Conservation (phyloP, 1,140 invertebrate species). For the Nephila pilipes region DNA sequence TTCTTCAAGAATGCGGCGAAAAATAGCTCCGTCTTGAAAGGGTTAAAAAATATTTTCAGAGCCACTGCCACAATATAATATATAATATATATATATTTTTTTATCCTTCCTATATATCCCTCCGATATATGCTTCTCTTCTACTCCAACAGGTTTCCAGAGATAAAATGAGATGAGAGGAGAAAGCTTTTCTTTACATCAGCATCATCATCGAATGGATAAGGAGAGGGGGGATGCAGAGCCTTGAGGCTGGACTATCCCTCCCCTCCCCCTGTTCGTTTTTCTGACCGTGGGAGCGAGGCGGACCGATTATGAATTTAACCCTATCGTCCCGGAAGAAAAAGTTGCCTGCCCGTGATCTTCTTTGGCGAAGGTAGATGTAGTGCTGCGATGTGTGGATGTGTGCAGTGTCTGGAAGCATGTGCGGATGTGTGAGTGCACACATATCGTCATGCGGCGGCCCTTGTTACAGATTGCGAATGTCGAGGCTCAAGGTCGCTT, state of each 20-base stretch:
- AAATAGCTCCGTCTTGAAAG: slow-evolving; percentile 13
- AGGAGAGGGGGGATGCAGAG: neutral
- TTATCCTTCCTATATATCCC: neutral
- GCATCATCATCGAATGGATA: neutral
- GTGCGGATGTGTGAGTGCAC: slow-evolving; percentile 38
- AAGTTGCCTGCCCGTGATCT: slow-evolving; percentile 1
- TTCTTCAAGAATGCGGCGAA: neutral
- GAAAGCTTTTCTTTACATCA: slow-evolving; percentile 8
- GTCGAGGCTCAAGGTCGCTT: slow-evolving; percentile 7
- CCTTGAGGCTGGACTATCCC: slow-evolving; percentile 11
- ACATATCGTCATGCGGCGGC: slow-evolving; percentile 27
- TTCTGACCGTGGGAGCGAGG: slow-evolving; percentile 45
- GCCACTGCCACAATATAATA: neutral
- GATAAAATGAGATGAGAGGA: slow-evolving; percentile 30
- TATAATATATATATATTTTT: neutral
- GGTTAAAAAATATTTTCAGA: slow-evolving; percentile 2
- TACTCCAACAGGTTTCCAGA: slow-evolving; percentile 33
- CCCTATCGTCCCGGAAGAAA: slow-evolving; percentile 32
- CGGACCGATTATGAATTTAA: slow-evolving; percentile 50
- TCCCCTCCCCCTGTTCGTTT: neutral
- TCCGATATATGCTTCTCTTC: neutral
- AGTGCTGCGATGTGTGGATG: neutral
- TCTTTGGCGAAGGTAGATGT: slow-evolving; percentile 37
- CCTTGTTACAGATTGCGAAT: slow-evolving; percentile 18
- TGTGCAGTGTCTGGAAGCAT: neutral